These are phyloP conservation scores for Nylanderia fulva DNA, from an alignment of 1,140 invertebrate genomes.

Conservation along the genomic window DNA sequence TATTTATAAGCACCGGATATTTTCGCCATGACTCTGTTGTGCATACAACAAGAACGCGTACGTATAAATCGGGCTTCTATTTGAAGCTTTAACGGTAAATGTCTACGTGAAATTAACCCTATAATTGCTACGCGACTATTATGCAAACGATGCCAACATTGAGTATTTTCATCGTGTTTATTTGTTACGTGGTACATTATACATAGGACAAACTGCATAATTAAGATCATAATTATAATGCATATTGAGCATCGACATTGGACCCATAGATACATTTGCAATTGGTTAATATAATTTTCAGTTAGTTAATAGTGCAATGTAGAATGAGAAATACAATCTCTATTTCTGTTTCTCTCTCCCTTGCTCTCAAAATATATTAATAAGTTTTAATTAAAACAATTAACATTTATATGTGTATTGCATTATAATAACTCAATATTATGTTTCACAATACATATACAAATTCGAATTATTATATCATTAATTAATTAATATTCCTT, in stretches of 20 bases:
- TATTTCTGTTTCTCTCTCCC: neutral
- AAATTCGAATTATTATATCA: neutral
- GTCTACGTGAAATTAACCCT: slow-evolving; percentile 55
- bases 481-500: slow-evolving; percentile 15
- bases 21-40: neutral
- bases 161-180: slow-evolving; percentile 52
- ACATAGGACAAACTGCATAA: slow-evolving; percentile 44
- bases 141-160: slow-evolving; percentile 49
- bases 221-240: slow-evolving; percentile 35
- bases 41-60: neutral
- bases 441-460: neutral
- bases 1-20: slow-evolving; percentile 8
- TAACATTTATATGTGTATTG: neutral
- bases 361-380: neutral
- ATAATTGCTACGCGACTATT: slow-evolving; percentile 49
- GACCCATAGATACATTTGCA: neutral
- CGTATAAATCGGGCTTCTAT: slow-evolving; percentile 24
- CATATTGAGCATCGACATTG: neutral
- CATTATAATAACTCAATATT: neutral
- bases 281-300: neutral
- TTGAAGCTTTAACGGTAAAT: slow-evolving; percentile 23
- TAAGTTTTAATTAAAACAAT: neutral
- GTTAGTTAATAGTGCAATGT: neutral
- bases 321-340: neutral
- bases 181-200: slow-evolving; percentile 40